These are phyloP conservation scores for Musca vetustissima DNA, from an alignment of 1,140 invertebrate genomes.

Conservation along the genomic window DNA sequence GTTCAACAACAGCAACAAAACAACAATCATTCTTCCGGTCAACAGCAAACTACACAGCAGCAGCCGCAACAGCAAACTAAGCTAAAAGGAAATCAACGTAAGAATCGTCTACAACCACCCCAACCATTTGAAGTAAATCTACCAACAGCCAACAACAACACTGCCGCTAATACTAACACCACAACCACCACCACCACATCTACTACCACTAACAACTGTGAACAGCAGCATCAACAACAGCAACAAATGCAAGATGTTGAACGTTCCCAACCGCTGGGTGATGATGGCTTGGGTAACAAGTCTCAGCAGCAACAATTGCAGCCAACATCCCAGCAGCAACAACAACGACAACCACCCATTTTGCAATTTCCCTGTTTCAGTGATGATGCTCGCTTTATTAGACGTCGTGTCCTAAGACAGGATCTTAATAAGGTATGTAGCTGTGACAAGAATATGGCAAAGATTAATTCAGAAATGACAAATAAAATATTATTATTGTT, in stretches of 20 bases:
- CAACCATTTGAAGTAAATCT: slow-evolving; percentile 38
- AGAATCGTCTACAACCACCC: slow-evolving; percentile 42
- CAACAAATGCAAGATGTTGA: slow-evolving; percentile 42
- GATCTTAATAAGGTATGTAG: slow-evolving; percentile 27
- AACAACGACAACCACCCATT: slow-evolving; percentile 19
- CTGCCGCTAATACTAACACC: slow-evolving; percentile 19
- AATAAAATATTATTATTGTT: not conserved
- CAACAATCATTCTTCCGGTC: slow-evolving; percentile 4
- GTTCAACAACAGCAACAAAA: slow-evolving; percentile 8
- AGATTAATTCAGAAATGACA: not conserved
- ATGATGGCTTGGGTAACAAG: slow-evolving; percentile 43
- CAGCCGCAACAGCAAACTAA: slow-evolving; percentile 29
- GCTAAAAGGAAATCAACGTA: slow-evolving; percentile 36
- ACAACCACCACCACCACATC: slow-evolving; percentile 9
- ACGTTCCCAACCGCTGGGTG: slow-evolving; percentile 50
- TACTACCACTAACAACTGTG: not conserved
- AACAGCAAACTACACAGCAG: not conserved
- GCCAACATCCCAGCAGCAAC: slow-evolving; percentile 17
- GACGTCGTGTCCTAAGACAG: slow-evolving; percentile 34
- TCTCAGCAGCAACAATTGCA: slow-evolving; percentile 23
- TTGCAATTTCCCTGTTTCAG: slow-evolving; percentile 6
- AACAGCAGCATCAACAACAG: slow-evolving; percentile 20
- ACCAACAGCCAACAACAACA: slow-evolving; percentile 20
- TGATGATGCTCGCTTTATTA: slow-evolving; percentile 32
- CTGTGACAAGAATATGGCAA: not conserved